Evolutionary conservation across 2,888 invertebrate genomes (phyloP), one percentile per base, ranked within the genome.

Genomic region (Campaea margaritaria): DNA sequence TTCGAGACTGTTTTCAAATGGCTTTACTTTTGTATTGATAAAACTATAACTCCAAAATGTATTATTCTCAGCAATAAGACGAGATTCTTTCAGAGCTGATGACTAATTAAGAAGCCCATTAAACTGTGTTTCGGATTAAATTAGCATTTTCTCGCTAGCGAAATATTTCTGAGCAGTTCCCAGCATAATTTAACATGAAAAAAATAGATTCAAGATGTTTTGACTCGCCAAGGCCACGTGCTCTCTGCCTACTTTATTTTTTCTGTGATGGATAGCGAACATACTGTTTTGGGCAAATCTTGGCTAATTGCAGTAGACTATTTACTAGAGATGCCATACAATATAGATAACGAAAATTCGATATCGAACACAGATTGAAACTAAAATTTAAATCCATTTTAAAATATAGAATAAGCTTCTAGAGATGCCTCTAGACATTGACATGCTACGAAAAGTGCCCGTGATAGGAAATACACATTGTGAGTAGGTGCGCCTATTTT

Each of bases 41-140:
- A 38, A 38, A 7, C 38, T 15, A 15, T 7, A 41, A 38, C 0
- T 12, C 13, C 42, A 14, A 21, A 44, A n/a, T 9, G 13, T 44
- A 56, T 31, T 39, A 45, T 51, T 46, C 47, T 38, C 7, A 46
- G 15, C 50, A 58, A 52, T 52, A 27, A 34, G 14, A 14, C 34
- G 36, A 41, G 51, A 58, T 52, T 52, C 52, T 36, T 34, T 38
- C 36, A 13, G 13, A 51, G 42, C 13, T 47, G 45, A 57, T 39
- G 27, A 31, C 41, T 50, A 57, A 62, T 62, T 57, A 53, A 57
- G 28, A 53, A 58, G 39, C 48, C 52, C 15, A 61, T 51, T 61
- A 61, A 46, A 54, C 31, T 12, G 28, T 16, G 48, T 55, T 58
- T 58, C 46, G 14, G 38, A 44, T 49, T 42, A 60, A 44, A 49